phyloP scores from a whole-genome alignment of 2,113 vertebrate species.

The Rhineura floridana region DNA sequence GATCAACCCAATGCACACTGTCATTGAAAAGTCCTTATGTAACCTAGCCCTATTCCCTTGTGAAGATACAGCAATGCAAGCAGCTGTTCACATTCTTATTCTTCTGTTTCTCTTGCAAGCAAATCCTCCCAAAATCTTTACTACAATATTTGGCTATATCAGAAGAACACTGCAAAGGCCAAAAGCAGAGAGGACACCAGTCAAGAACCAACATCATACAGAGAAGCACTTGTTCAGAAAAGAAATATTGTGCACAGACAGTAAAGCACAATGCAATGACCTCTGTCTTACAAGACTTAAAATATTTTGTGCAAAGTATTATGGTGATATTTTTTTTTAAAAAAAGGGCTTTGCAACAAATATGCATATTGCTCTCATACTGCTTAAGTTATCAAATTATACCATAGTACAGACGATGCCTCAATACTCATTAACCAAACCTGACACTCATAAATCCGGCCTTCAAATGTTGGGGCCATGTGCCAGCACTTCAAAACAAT shows the following conservation, averaged over 20 bases:
- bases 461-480: neutral
- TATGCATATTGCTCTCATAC: neutral
- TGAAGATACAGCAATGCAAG: neutral
- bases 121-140: neutral
- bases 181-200: neutral
- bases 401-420: neutral
- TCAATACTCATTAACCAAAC: neutral
- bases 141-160: neutral
- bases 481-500: neutral
- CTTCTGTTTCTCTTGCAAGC: no score
- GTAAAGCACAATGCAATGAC: neutral
- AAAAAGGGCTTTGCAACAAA: no score
- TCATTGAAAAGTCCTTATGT: neutral
- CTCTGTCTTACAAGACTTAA: neutral
- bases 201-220: neutral
- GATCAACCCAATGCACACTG: neutral
- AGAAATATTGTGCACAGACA: neutral
- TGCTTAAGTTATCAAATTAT: neutral
- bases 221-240: neutral
- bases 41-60: neutral
- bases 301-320: neutral
- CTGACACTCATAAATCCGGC: neutral
- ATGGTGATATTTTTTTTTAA: neutral
- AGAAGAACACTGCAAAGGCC: neutral
- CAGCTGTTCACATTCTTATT: neutral